A percentile compares a stretch with the other conserved stretches of the same genome.
These are phyloP conservation scores for Drosophila aff. DNA, from an alignment of 1,140 invertebrate genomes.

Conservation along the genomic window DNA sequence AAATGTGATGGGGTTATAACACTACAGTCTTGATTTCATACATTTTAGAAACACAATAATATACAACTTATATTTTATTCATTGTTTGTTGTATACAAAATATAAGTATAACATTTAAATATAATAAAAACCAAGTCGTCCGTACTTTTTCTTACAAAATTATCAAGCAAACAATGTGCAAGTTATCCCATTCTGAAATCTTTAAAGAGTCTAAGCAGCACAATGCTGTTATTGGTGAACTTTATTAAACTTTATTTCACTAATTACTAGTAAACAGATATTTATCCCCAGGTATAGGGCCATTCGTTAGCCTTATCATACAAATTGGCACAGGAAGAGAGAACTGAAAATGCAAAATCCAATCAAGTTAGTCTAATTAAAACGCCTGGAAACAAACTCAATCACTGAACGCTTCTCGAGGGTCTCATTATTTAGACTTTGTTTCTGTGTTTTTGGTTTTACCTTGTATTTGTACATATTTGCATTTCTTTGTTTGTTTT, in stretches of 20 bases:
- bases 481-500: neutral
- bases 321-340: constrained; percentile 13
- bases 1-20: neutral
- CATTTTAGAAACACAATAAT: too few species aligned
- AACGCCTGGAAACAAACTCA: constrained; percentile 24
- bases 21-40: neutral
- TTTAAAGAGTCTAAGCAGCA: neutral
- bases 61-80: too few species aligned
- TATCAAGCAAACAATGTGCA: neutral
- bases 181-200: neutral
- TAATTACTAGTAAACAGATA: constrained; percentile 7
- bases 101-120: too few species aligned
- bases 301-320: constrained; percentile 25
- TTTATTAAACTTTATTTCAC: neutral
- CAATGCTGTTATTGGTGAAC: neutral
- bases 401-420: constrained; percentile 21
- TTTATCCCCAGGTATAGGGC: neutral
- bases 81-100: too few species aligned
- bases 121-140: neutral
- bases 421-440: constrained; percentile 36
- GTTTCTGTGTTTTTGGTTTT: constrained; percentile 13
- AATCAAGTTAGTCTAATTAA: constrained; percentile 56
- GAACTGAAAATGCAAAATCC: constrained; percentile 7
- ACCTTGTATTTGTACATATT: neutral
- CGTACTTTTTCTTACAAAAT: too few species aligned